Evolutionary conservation across 2,113 vertebrate genomes (phyloP), one percentile per base, ranked within the genome.

Genomic region (Bubo scandiacus): DNA sequence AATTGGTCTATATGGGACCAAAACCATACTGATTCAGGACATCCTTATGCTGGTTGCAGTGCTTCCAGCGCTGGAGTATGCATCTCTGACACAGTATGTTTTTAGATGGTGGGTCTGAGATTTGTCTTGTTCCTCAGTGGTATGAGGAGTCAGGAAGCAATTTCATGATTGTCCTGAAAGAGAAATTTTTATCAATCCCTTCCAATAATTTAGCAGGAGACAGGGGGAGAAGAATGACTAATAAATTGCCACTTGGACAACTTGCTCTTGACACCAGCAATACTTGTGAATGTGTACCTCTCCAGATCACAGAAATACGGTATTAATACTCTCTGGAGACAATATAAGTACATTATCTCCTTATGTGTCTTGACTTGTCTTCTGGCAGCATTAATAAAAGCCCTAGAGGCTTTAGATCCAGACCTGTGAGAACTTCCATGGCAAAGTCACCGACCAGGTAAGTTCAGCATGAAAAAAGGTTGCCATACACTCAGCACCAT

Each of bases 21-120:
- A 81, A 90, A 52, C 0, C 11, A 30, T 16, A 42, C 2, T 0
- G 0, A 45, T 51, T n/a, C 32, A 72, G 15, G 47, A 79, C 21
- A 5, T 63, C 26, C 18, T 73, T 26, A 32, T 15, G 3, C 3
- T 34, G 29, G 12, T 19, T 65, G 21, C 27, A 92, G 21, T 25
- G 9, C 10, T 81, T 42, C 51, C 63, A 82, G 9, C 25, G 26
- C 23, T 20, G 3, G 11, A 59, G 16, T 40, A 75, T 51, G 12
- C 12, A 49, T 17, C 27, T 87, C 57, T 54, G 43, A 68, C 10
- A 42, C 0, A 57, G 14, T 23, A 32, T 0, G 0, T 4, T 63
- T 89, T 65, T 22, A 59, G 26, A 27, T 27, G 5, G 16, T 63
- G 16, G 34, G n/a, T 65, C 6, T 86, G 81, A 79, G 21, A 47